Base-by-base conservation (phyloP, 2,797 vertebrate species). In the Alfaro cultratus region DNA sequence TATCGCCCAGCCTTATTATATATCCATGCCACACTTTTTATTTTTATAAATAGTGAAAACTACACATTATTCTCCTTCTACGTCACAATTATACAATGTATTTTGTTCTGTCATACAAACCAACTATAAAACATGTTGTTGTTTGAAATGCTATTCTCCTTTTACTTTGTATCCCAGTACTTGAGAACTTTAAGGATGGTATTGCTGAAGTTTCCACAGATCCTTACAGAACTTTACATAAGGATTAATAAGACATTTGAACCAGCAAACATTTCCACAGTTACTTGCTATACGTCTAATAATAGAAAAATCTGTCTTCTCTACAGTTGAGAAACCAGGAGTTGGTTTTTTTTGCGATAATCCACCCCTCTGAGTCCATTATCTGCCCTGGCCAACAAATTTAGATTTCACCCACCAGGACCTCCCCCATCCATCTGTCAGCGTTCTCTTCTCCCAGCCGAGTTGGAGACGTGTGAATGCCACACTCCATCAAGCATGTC, bases 401-500 rank as follows among this genome's bases (percentile, higher is more conserved):
- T 91, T 91, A 90, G 87, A 91, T 91, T 91, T 93, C 87, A 88
- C 87, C 87, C 89, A 92, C 90, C 90, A 88, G 88, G 91, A 90
- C 89, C 92, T 92, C 88, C 89, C 90, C 87, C 92, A 90, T 92
- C 92, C 91, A 90, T 94, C 93, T 94, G 93, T 89, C 88, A 86
- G 89, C 79, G 51, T 53, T 86, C 86, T 83, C 78, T 89, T 88
- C 87, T 93, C 86, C 89, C 83, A 88, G 81, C 77, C 16, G 76
- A 84, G 90, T 88, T 86, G 78, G 87, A 89, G 90, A 92, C 80
- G 88, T 90, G 86, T 91, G 90, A 92, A 91, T 83, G 91, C 87
- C 85, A 89, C 92, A 89, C 92, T 94, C 88, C 88, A 93, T 95
- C 93, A 94, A 92, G 89, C 88, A 84, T 92, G 92, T 93, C 92